Evolutionary conservation across 2,888 invertebrate genomes (phyloP).

Genomic region (Dinocampus coccinellae): DNA sequence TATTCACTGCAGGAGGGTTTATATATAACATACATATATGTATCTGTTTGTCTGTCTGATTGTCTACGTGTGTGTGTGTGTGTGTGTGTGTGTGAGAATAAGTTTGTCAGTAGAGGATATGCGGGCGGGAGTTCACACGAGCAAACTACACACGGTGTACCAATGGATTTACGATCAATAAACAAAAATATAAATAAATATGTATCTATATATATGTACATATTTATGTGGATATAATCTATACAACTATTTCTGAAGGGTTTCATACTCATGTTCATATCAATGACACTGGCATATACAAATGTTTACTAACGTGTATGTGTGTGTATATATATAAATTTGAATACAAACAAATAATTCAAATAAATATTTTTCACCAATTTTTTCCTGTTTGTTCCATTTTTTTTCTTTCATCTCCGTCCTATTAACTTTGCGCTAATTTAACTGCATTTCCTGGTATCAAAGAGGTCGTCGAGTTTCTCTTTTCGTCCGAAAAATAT

Average conservation of each 20-base stretch:
- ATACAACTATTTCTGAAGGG: slow-evolving; percentile 13
- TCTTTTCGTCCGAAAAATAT: slow-evolving; percentile 11
- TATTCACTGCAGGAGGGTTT: slow-evolving; percentile 46
- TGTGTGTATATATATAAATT: background rate
- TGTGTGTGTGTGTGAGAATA: too few species aligned
- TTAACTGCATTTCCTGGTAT: slow-evolving; percentile 10
- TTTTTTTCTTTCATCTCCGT: background rate
- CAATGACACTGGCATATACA: background rate
- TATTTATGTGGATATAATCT: background rate
- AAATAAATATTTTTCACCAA: background rate
- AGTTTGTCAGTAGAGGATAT: slow-evolving; percentile 2
- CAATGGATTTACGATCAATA: slow-evolving; percentile 20
- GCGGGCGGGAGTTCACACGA: slow-evolving; percentile 27
- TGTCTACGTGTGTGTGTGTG: too few species aligned
- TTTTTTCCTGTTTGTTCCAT: background rate
- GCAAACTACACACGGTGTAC: background rate
- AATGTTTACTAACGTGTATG: too few species aligned
- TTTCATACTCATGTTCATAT: slow-evolving; percentile 2
- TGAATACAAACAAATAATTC: background rate
- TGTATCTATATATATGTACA: background rate
- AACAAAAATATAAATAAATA: slow-evolving; percentile 11
- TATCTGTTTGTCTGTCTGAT: too few species aligned
- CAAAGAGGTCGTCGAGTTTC: slow-evolving; percentile 24
- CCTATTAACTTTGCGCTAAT: slow-evolving; percentile 21
- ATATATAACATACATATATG: too few species aligned